A percentile compares a stretch with the other conserved stretches of the same genome.
These are phyloP conservation scores for Urocitellus parryii DNA, from an alignment of 2,113 vertebrate genomes.

Conservation along the genomic window DNA sequence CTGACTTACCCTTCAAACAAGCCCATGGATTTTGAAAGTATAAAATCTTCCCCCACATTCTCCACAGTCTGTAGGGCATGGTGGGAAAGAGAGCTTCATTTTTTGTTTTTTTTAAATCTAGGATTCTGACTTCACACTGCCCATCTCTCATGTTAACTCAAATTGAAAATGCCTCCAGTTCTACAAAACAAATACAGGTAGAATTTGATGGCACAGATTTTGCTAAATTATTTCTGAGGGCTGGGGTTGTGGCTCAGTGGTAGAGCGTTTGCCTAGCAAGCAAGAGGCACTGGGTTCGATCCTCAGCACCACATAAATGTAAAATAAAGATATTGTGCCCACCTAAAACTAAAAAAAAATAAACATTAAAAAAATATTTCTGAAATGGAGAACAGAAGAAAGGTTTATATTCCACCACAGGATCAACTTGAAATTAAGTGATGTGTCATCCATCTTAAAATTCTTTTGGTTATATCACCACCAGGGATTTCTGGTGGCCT, in stretches of 20 bases:
- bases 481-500: background rate
- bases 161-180: slow-evolving; percentile 14
- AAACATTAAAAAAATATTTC: background rate
- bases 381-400: background rate
- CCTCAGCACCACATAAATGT: too few species aligned
- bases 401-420: background rate
- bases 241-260: too few species aligned
- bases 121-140: background rate
- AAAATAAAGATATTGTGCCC: too few species aligned
- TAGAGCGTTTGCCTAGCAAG: too few species aligned
- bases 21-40: background rate
- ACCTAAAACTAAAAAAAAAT: too few species aligned
- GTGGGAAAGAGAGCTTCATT: background rate
- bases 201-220: background rate
- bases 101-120: background rate
- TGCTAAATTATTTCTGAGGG: background rate
- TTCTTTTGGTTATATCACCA: background rate
- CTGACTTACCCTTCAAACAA: slow-evolving; percentile 12
- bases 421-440: slow-evolving; percentile 23
- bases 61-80: background rate
- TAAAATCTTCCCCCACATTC: background rate
- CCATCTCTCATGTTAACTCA: background rate
- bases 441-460: background rate
- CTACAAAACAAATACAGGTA: background rate
- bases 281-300: too few species aligned